Evolutionary conservation across 2,888 invertebrate species (phyloP).

Genomic region (Drosophila mayaguana): DNA sequence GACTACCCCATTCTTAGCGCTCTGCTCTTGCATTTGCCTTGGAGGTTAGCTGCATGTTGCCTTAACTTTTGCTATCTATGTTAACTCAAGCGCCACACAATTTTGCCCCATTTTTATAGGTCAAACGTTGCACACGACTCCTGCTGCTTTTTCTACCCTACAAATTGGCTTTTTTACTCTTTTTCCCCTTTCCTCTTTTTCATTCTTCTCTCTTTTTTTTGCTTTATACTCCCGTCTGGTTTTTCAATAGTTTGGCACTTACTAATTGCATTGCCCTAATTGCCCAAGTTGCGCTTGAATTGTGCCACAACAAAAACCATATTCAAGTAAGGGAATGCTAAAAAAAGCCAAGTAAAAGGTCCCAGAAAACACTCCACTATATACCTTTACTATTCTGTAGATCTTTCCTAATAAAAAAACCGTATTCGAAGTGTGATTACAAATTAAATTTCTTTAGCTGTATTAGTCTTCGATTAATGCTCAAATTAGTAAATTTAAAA

Average conservation of each 20-base stretch:
- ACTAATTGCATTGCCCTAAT: constrained; percentile 76
- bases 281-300: constrained; percentile 70
- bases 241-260: constrained; percentile 67
- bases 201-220: not conserved
- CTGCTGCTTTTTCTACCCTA: not conserved
- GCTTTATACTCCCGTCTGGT: constrained; percentile 35
- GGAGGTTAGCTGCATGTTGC: constrained; percentile 11
- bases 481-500: too few species aligned
- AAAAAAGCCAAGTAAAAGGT: not conserved
- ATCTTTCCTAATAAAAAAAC: too few species aligned
- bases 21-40: not conserved
- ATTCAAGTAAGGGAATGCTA: not conserved
- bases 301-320: constrained; percentile 58
- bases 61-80: constrained; percentile 32
- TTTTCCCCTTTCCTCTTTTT: not conserved
- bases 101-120: constrained; percentile 59
- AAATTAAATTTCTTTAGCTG: too few species aligned
- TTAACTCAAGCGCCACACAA: constrained; percentile 27
- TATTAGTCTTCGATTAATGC: too few species aligned
- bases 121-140: constrained; percentile 50
- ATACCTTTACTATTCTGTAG: too few species aligned
- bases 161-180: not conserved
- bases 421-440: too few species aligned
- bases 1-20: not conserved
- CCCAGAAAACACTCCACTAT: not conserved